Evolutionary conservation across 2,113 vertebrate genomes (phyloP).

Genomic region (Ochotona princeps): DNA sequence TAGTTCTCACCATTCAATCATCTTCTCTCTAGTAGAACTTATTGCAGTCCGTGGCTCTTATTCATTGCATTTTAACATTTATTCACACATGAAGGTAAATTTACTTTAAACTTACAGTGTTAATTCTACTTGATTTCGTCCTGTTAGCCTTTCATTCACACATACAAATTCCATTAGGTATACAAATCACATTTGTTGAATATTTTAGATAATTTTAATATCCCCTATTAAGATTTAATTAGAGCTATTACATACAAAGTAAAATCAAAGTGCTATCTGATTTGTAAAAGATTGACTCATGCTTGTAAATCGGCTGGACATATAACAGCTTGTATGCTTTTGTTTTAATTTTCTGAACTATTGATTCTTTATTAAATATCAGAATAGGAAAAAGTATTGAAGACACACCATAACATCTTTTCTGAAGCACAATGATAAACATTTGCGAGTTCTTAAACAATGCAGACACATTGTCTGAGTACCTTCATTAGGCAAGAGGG

Average conservation of each 20-base stretch:
- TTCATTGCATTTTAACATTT: slow-evolving; percentile 51
- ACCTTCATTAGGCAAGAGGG: neutral
- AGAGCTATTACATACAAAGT: neutral
- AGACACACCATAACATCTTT: neutral
- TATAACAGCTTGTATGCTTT: neutral
- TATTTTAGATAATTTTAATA: neutral
- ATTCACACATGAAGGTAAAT: neutral
- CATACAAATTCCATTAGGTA: neutral
- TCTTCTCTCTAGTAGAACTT: slow-evolving; percentile 59
- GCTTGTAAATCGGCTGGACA: neutral
- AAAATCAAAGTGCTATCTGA: neutral
- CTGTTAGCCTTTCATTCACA: neutral
- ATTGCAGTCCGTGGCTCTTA: neutral
- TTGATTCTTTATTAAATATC: neutral
- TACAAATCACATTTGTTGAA: neutral
- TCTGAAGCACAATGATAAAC: neutral
- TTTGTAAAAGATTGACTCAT: neutral
- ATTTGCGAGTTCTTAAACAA: neutral
- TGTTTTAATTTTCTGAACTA: neutral
- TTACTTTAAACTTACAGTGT: neutral
- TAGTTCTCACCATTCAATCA: slow-evolving; percentile 46
- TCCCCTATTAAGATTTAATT: neutral
- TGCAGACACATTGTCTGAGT: neutral
- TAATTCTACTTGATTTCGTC: neutral
- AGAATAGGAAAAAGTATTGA: neutral